Evolutionary conservation across 2,888 invertebrate genomes (phyloP), one percentile per base, ranked within the genome.

Genomic region (Heteromurus nitidus): DNA sequence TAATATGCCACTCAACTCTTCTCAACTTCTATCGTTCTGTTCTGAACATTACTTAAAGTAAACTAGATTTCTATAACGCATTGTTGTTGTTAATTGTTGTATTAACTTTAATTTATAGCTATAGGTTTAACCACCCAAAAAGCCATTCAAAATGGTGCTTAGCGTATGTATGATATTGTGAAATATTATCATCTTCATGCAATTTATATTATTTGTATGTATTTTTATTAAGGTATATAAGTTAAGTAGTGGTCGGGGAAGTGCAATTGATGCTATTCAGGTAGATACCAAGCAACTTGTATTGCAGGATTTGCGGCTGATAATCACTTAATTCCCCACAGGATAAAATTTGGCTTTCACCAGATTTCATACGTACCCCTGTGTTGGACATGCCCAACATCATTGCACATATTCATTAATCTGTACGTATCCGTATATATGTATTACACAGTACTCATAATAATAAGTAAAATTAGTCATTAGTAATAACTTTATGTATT

Each of bases 101-200:
- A 36, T 13, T 13, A 13, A 7, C 9, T 36, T 36, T 13, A 36
- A 36, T 9, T 9, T 36, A 36, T 7, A 9, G 36, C 13, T 36
- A 13, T 36, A 36, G 36, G 13, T 36, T 7, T 9, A n/a, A 50
- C 50, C 7, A 13, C n/a, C n/a, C 50, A 47, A 42, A 64, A 55
- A 64, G 79, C 79, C 70, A 70, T 50, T 79, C 79, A 42, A 26
- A 20, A 72, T 47, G 72, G 72, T 72, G 62, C 72, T 72, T 44
- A 22, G 62, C 62, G 72, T 70, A n/a, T n/a, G n/a, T n/a, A 69
- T 26, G 24, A 69, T 69, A 9, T 26, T 67, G 64, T 70, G 36
- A 50, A 70, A n/a, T 72, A 53, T 44, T 28, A 47, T 31, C n/a
- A n/a, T 26, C 7, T 0, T 44, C 22, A 20, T 73, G 24, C 62